Conservation (phyloP, 2,113 vertebrate genomes). For the Myiozetetes cayanensis region DNA sequence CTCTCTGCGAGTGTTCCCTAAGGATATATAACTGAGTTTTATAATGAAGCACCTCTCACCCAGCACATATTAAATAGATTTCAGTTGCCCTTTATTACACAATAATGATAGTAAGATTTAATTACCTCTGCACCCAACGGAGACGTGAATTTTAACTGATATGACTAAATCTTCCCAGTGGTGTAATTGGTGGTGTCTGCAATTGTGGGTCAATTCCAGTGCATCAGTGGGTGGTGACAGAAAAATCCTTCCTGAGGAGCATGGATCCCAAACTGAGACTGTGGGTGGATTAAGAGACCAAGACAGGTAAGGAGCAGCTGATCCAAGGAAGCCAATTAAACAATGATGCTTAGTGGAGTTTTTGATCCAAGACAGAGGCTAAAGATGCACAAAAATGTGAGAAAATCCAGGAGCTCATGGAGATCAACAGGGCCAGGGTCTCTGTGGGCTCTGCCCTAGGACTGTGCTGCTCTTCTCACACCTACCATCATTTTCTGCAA, state of each 20-base stretch:
- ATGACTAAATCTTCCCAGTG: slow-evolving; percentile 28
- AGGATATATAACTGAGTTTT: slow-evolving; percentile 6
- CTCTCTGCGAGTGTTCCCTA: not conserved
- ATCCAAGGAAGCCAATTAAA: not conserved
- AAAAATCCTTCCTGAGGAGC: not conserved
- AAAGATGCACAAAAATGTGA: not conserved
- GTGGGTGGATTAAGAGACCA: not conserved
- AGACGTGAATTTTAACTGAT: slow-evolving; percentile 29
- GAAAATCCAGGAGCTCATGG: not conserved
- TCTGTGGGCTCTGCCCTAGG: not conserved
- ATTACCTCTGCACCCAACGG: slow-evolving; percentile 41
- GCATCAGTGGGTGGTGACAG: not conserved
- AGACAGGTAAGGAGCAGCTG: not conserved
- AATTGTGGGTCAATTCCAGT: slow-evolving; percentile 10
- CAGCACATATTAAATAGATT: slow-evolving; percentile 52
- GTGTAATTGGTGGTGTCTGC: not conserved
- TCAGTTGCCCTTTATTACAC: slow-evolving; percentile 41
- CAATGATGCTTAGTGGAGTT: not conserved
- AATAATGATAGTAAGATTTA: slow-evolving; percentile 54
- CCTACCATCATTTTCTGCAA: not conserved
- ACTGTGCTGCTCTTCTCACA: not conserved
- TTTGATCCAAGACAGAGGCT: not conserved
- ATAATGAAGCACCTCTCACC: slow-evolving; percentile 53
- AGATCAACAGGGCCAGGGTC: not conserved
- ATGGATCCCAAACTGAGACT: not conserved